These are phyloP conservation scores for Tokudaia muenninki DNA, from an alignment of 2,797 vertebrate species.

Conservation along the genomic window DNA sequence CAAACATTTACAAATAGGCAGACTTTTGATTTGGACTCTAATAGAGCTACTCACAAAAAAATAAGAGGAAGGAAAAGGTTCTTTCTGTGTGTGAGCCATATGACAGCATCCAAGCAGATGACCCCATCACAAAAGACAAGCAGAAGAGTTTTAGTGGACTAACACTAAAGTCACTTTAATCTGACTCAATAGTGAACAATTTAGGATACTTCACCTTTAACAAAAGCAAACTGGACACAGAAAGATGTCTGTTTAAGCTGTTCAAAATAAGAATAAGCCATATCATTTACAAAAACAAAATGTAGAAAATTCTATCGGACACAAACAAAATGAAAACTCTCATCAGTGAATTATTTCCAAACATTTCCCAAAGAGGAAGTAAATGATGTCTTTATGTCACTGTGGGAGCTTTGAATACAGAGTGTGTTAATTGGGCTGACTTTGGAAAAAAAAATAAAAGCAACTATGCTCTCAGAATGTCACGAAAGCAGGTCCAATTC, in stretches of 20 bases:
- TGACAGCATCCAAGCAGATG: neutral
- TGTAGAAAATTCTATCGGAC: conserved; percentile 58
- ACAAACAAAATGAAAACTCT: conserved; percentile 66
- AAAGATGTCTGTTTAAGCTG: conserved; percentile 63
- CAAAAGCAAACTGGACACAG: conserved; percentile 73
- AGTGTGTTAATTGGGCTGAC: conserved; percentile 81
- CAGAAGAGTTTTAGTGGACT: neutral
- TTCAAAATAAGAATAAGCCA: conserved; percentile 76
- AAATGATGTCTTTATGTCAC: conserved; percentile 80
- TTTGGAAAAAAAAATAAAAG: conserved; percentile 71
- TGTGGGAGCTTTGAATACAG: conserved; percentile 80
- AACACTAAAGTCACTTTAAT: conserved; percentile 68
- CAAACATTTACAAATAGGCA: conserved; percentile 18
- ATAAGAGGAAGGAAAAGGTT: neutral
- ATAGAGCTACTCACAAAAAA: neutral
- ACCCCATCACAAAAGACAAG: conserved; percentile 56
- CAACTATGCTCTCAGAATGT: conserved; percentile 75
- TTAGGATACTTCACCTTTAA: neutral
- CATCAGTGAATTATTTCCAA: conserved; percentile 75
- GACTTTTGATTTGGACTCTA: conserved; percentile 40
- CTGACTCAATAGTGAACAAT: conserved; percentile 64
- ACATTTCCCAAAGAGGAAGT: conserved; percentile 84
- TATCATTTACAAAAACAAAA: conserved; percentile 76
- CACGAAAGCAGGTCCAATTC: conserved; percentile 76
- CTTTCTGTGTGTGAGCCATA: neutral